phyloP scores from a whole-genome alignment of 2,113 vertebrate species.

The Clarias batrachus region DNA sequence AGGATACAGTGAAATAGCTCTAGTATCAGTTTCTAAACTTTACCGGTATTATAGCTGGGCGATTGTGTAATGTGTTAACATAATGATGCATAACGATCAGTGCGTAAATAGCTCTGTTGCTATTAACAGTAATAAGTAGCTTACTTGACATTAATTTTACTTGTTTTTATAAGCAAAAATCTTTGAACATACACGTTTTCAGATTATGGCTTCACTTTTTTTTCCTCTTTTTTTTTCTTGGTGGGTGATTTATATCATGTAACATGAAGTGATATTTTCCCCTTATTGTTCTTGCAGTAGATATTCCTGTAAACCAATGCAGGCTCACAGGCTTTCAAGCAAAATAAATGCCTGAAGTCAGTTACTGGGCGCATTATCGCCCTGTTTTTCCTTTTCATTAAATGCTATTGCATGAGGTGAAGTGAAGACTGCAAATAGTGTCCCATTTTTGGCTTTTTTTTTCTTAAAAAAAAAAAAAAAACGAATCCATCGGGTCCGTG shows the following conservation, averaged over 20 bases:
- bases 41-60: neutral
- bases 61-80: neutral
- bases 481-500: slow-evolving; percentile 52
- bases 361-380: neutral
- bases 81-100: neutral
- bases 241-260: neutral
- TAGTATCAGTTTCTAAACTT: neutral
- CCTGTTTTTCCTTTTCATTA: neutral
- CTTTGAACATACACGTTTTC: neutral
- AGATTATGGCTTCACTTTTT: slow-evolving; percentile 16
- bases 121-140: neutral
- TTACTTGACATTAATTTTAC: neutral
- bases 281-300: neutral
- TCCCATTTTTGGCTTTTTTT: neutral
- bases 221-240: too few relatives aligned
- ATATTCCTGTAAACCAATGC: neutral
- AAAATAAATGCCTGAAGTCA: too few relatives aligned
- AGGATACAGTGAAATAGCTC: neutral
- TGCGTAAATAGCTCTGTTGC: neutral
- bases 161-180: neutral
- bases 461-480: slow-evolving; percentile 47
- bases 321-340: neutral
- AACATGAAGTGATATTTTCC: neutral
- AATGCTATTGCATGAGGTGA: neutral
- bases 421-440: neutral